Percentiles rank a stretch among this genome's conserved stretches.
These are phyloP conservation scores for Callionymus lyra DNA, from an alignment of 2,113 vertebrate species.

Conservation along the genomic window DNA sequence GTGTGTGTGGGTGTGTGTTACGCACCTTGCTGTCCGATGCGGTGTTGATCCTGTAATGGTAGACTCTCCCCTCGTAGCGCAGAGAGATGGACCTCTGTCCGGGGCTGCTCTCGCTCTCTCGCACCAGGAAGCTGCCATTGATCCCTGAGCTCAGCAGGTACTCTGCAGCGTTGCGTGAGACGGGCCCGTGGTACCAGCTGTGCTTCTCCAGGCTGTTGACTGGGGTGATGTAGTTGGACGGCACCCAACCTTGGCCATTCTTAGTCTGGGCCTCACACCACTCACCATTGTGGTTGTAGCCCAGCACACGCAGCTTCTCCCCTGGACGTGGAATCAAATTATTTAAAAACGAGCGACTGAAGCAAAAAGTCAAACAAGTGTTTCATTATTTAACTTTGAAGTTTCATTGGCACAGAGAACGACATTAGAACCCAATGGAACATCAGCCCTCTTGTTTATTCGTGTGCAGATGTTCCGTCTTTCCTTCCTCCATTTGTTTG, in stretches of 20 bases:
- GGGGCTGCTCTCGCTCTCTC: conserved; percentile 97
- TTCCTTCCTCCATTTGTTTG: conserved; percentile 52
- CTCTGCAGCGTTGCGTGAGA: conserved; percentile 93
- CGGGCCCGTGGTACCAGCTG: conserved; percentile 97
- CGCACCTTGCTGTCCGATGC: conserved; percentile 90
- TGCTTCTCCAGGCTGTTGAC: conserved; percentile 99
- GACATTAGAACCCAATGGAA: neutral
- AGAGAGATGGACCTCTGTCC: conserved; percentile 97
- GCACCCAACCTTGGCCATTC: conserved; percentile 98
- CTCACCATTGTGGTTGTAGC: conserved; percentile 97
- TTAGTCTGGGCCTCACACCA: conserved; percentile 98
- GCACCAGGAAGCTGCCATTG: conserved; percentile 96
- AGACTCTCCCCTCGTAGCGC: conserved; percentile 93
- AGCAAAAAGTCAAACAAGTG: too few species aligned
- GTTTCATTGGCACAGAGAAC: too few species aligned
- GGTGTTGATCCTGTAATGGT: conserved; percentile 98
- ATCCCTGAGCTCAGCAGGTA: conserved; percentile 96
- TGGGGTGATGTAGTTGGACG: conserved; percentile 98
- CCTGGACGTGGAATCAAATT: conserved; percentile 53
- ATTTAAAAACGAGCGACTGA: neutral
- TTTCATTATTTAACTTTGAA: too few species aligned
- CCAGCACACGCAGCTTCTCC: conserved; percentile 92
- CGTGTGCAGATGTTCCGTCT: conserved; percentile 25
- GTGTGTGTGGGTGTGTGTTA: conserved; percentile 33
- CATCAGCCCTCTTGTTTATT: conserved; percentile 34